phyloP scores from a whole-genome alignment of 2,888 invertebrate species.

The Polymixis lichenea region DNA sequence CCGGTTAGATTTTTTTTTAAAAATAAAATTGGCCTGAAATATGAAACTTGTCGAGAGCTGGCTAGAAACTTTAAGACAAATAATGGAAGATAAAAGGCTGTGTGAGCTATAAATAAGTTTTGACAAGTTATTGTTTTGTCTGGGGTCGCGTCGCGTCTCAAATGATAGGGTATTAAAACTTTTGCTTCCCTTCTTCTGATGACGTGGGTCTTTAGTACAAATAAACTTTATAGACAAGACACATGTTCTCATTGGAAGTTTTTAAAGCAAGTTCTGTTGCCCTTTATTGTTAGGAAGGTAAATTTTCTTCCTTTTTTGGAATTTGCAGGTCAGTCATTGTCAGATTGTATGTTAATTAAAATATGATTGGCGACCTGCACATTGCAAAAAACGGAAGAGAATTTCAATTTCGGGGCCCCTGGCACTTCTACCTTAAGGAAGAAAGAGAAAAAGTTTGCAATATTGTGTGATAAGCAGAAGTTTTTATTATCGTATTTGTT shows the following conservation, averaged over 20 bases:
- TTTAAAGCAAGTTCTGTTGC: too few relatives aligned
- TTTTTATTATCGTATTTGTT: too few relatives aligned
- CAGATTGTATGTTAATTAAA: too few relatives aligned
- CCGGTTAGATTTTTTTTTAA: too few relatives aligned
- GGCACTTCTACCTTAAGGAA: too few relatives aligned
- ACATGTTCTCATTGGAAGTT: background rate
- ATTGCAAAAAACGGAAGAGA: too few relatives aligned
- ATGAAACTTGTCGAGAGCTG: background rate
- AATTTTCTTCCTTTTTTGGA: too few relatives aligned
- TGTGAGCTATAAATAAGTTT: conserved; percentile 19
- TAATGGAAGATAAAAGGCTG: background rate
- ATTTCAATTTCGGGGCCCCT: too few relatives aligned
- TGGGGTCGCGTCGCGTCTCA: background rate
- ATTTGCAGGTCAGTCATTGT: too few relatives aligned
- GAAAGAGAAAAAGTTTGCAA: background rate
- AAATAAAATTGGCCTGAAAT: too few relatives aligned
- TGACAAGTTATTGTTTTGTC: background rate
- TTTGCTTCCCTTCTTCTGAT: background rate
- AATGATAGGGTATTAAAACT: conserved; percentile 9
- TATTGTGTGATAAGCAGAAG: background rate
- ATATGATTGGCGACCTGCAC: too few relatives aligned
- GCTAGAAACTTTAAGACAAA: background rate
- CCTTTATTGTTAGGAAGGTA: background rate
- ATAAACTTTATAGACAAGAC: background rate
- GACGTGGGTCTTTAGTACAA: background rate